Conservation (phyloP, 2,113 vertebrate genomes). For the Morone chrysops region DNA sequence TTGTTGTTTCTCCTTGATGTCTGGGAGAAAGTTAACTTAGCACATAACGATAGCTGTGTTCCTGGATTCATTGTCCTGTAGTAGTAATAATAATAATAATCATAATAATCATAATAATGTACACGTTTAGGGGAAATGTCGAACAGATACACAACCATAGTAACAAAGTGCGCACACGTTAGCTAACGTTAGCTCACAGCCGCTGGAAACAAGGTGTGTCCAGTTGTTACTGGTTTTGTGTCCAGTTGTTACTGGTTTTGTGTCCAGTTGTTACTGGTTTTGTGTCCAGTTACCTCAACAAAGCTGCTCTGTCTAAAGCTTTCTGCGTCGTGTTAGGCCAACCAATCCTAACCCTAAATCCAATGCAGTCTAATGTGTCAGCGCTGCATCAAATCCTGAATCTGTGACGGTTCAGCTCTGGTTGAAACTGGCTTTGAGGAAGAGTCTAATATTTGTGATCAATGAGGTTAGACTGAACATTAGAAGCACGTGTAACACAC, state of each 20-base stretch:
- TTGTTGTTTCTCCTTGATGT: neutral
- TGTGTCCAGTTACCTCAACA: no score
- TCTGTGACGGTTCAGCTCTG: neutral
- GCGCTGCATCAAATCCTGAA: no score
- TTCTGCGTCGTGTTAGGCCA: no score
- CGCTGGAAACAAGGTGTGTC: constrained; percentile 41
- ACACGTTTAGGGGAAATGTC: no score
- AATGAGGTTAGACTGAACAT: neutral
- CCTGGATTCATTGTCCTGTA: fast-evolving
- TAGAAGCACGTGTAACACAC: neutral
- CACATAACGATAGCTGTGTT: fast-evolving
- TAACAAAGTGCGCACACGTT: no score
- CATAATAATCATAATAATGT: no score
- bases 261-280: no score
- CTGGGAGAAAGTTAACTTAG: fast-evolving
- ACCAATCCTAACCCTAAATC: no score
- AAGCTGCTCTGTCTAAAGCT: no score
- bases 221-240: constrained; percentile 41
- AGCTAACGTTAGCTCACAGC: neutral
- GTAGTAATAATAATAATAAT: no score
- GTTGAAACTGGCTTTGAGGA: neutral
- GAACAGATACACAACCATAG: no score
- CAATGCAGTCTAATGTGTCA: no score
- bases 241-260: constrained; percentile 9
- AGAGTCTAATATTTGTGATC: neutral